Percentiles rank a stretch among this genome's conserved stretches.
phyloP scores from a whole-genome alignment of 2,797 vertebrate species.

The Chiloscyllium punctatum region DNA sequence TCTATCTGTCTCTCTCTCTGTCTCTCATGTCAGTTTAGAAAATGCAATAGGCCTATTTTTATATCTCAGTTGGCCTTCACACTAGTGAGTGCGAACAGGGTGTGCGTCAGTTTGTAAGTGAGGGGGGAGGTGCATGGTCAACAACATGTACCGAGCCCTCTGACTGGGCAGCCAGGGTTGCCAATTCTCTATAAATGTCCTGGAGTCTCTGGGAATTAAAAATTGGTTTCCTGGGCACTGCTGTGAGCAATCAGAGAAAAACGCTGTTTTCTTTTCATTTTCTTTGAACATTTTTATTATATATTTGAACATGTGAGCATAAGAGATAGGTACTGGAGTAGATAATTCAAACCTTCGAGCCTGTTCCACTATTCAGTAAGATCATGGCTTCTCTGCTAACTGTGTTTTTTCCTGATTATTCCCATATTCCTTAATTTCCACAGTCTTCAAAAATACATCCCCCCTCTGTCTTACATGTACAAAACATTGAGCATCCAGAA shows the following conservation, averaged over 20 bases:
- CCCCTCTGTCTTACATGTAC: not conserved
- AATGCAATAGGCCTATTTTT: not conserved
- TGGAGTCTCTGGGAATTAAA: not conserved
- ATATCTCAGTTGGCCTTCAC: not conserved
- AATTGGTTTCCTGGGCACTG: not conserved
- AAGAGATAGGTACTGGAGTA: not conserved
- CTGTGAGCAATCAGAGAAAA: not conserved
- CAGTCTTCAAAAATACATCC: not conserved
- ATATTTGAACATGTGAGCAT: not conserved
- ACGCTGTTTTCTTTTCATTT: not conserved
- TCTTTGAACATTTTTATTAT: not conserved
- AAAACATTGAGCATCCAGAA: not conserved
- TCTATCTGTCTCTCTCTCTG: not conserved
- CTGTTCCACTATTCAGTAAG: not conserved
- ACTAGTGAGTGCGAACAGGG: not conserved
- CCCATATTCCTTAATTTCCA: not conserved
- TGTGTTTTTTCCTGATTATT: not conserved
- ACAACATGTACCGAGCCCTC: not conserved
- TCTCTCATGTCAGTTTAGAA: not conserved
- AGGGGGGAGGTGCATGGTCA: not conserved
- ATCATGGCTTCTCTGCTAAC: not conserved
- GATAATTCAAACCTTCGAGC: not conserved
- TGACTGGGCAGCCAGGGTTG: not conserved
- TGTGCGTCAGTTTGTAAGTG: not conserved
- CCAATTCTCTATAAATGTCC: not conserved